phyloP scores from a whole-genome alignment of 2,888 invertebrate genomes.

The Diarsia brunnea region DNA sequence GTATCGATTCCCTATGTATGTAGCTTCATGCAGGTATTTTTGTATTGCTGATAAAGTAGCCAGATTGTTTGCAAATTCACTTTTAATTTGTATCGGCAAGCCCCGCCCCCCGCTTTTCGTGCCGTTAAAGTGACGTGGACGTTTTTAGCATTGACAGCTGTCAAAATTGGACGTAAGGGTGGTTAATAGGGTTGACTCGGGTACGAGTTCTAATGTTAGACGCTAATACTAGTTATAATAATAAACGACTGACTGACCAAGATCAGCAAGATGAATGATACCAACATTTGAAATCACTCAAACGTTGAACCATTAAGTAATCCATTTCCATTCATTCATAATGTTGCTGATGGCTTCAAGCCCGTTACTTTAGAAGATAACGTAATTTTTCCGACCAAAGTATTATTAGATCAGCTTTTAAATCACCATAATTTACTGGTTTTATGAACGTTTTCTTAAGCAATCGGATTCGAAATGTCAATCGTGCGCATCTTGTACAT shows the following conservation, averaged over 20 bases:
- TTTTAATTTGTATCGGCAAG: too few species aligned
- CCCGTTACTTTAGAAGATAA: constrained; percentile 48
- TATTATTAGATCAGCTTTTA: constrained; percentile 47
- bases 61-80: too few species aligned
- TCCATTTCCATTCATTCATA: constrained; percentile 40
- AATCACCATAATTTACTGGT: constrained; percentile 51
- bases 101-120: too few species aligned
- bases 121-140: too few species aligned
- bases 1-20: too few species aligned
- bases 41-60: too few species aligned
- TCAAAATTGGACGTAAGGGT: too few species aligned
- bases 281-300: constrained; percentile 25
- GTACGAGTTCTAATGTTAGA: background rate
- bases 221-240: constrained; percentile 9
- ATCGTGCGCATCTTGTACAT: constrained; percentile 66
- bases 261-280: constrained; percentile 30
- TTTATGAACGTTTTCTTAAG: constrained; percentile 63
- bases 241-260: constrained; percentile 25
- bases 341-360: constrained; percentile 17
- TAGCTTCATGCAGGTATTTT: too few species aligned
- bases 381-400: constrained; percentile 35
- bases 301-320: constrained; percentile 16
- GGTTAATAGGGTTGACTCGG: background rate
- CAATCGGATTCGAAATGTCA: constrained; percentile 74
- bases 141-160: too few species aligned